A percentile compares a stretch with the other conserved stretches of the same genome.
Conservation (phyloP, 2,888 invertebrate species). For the Drosophila siamana region DNA sequence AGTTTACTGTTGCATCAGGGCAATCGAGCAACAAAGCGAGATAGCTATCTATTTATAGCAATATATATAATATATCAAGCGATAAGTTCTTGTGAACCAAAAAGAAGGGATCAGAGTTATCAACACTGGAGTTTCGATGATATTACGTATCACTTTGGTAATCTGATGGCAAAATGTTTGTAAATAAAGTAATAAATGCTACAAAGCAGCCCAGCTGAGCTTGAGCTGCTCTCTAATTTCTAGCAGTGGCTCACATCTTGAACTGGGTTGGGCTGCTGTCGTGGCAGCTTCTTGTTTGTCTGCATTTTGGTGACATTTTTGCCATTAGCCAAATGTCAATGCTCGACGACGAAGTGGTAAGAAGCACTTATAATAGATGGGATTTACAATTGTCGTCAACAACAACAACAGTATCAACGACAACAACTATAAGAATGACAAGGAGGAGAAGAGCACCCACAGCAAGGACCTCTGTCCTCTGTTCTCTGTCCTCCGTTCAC, state of each 20-base stretch:
- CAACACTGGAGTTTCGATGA: slow-evolving; percentile 9
- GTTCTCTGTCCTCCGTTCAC: background rate
- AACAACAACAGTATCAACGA: slow-evolving; percentile 32
- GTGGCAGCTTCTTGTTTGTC: slow-evolving; percentile 61
- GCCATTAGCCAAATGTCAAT: slow-evolving; percentile 80
- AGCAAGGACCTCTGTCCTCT: background rate
- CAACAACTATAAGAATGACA: slow-evolving; percentile 30
- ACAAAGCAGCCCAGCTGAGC: slow-evolving; percentile 14
- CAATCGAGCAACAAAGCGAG: background rate
- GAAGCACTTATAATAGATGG: slow-evolving; percentile 81
- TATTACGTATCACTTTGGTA: slow-evolving; percentile 28
- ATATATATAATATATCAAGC: background rate
- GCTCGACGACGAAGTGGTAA: slow-evolving; percentile 73
- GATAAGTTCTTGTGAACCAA: slow-evolving; percentile 3
- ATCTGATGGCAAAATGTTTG: slow-evolving; percentile 30
- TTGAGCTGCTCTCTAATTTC: slow-evolving; percentile 34
- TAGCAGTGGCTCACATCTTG: slow-evolving; percentile 22
- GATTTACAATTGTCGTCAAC: slow-evolving; percentile 73
- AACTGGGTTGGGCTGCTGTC: slow-evolving; percentile 33
- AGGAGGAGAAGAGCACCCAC: slow-evolving; percentile 2
- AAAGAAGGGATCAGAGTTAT: slow-evolving; percentile 23
- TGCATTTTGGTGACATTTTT: slow-evolving; percentile 78
- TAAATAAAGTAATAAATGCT: slow-evolving; percentile 47
- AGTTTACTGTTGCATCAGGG: background rate
- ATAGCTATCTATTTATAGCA: background rate